Base-by-base conservation (phyloP, 2,113 vertebrate genomes). In the Rattus rattus region DNA sequence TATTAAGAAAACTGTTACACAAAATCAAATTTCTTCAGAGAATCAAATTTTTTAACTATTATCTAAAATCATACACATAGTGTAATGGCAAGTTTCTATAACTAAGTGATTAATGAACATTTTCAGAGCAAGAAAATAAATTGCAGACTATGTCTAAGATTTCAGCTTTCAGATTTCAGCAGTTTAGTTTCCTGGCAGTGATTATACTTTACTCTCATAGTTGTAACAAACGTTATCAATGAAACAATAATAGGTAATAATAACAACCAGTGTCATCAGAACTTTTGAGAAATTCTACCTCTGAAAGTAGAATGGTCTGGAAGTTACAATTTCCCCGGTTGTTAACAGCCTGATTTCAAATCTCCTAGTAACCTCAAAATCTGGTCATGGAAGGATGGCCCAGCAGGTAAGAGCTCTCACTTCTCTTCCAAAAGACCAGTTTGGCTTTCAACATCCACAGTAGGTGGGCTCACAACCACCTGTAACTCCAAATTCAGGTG, bases 11-110 rank as follows among this genome's bases (percentile, higher is more conserved):
- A 65, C 3, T 80, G 24, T 94, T 76, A 92, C 12, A 56, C 9
- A 80, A 96, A 93, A 73, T 85, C n/a, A 49, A 84, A 77, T 76
- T 96, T 96, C 77, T 92, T 76, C 52, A 90, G 33, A 73, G 7
- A 92, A 83, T 83, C 2, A 11, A 61, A 83, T 63, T 43, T 84
- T n/a, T 43, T 28, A 63, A 84, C 28, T 1, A 43, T 83, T 85
- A 17, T 76, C 52, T 92, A 92, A 9, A 19, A 63, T 43, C 43
- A 43, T 75, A 43, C 19, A 92, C 13, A 81, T 79, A 13, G 13
- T 69, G 28, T 28, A 70, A 94, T 33, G 24, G 10, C 26, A 67
- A 43, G 93, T 89, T 90, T 92, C 77, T 87, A 95, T 26, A 73
- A n/a, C 22, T 54, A 94, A 85, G 91, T 87, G 7, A 81, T 72